These are phyloP conservation scores for Morelia viridis DNA, from an alignment of 2,797 vertebrate species.

Conservation along the genomic window DNA sequence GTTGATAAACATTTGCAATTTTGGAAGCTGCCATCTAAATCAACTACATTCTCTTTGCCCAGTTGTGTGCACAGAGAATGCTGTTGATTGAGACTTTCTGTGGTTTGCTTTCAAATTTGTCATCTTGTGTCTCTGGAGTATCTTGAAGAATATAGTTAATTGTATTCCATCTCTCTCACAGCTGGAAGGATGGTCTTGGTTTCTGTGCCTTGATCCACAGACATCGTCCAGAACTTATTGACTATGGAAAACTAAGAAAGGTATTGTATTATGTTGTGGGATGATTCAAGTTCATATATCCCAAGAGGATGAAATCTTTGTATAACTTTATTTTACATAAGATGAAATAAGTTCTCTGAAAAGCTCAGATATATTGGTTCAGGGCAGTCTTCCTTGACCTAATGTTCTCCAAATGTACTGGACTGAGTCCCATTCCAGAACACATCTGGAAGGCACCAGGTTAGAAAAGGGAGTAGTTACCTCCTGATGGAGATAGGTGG, in stretches of 20 bases:
- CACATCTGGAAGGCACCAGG: background rate
- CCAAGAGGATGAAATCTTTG: slow-evolving; percentile 36
- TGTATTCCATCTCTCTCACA: slow-evolving; percentile 57
- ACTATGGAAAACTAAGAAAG: slow-evolving; percentile 96
- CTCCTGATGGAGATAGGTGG: slow-evolving; percentile 4
- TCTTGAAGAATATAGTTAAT: slow-evolving; percentile 30
- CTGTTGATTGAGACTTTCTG: background rate
- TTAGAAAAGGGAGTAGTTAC: slow-evolving; percentile 20
- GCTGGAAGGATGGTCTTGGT: slow-evolving; percentile 98
- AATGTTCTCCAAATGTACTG: background rate
- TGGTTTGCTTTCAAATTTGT: background rate
- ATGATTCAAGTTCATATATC: slow-evolving; percentile 3
- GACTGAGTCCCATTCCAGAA: background rate
- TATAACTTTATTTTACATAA: slow-evolving; percentile 29
- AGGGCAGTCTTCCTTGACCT: slow-evolving; percentile 45
- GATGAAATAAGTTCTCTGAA: slow-evolving; percentile 32
- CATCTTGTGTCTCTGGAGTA: background rate
- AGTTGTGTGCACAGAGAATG: background rate
- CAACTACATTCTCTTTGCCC: background rate
- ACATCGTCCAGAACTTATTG: slow-evolving; percentile 97
- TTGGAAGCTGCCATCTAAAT: background rate
- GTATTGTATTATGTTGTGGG: slow-evolving; percentile 65
- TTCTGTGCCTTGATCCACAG: slow-evolving; percentile 98
- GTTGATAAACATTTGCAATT: background rate
- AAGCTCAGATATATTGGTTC: slow-evolving; percentile 28